Percentiles rank a stretch among this genome's conserved stretches.
These are phyloP conservation scores for Rotaria macrura DNA, from an alignment of 2,888 invertebrate species.

Conservation along the genomic window DNA sequence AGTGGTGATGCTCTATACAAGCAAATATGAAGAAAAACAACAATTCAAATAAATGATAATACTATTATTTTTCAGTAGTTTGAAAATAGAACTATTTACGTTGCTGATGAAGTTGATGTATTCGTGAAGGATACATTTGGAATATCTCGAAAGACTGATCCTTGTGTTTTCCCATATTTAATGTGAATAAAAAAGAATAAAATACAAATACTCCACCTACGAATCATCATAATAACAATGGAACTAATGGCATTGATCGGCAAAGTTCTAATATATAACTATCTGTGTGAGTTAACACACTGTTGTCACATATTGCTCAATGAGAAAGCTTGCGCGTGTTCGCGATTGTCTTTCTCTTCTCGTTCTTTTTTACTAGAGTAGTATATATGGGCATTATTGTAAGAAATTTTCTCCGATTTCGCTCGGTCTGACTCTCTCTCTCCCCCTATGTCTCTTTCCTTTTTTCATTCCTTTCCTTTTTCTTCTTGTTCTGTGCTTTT, in stretches of 20 bases:
- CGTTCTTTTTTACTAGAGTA: not conserved
- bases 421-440: too few relatives aligned
- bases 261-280: not conserved
- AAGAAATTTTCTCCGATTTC: not conserved
- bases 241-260: not conserved
- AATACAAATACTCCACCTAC: not conserved
- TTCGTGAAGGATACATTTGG: not conserved
- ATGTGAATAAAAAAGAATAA: not conserved
- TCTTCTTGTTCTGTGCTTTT: not conserved
- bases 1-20: not conserved
- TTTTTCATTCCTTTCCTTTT: not conserved
- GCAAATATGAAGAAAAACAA: not conserved
- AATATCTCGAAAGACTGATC: not conserved
- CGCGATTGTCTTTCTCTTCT: not conserved
- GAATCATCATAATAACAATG: not conserved
- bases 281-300: not conserved
- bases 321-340: not conserved
- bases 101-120: not conserved
- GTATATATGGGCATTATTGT: not conserved
- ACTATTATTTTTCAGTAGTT: too few relatives aligned
- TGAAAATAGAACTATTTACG: not conserved
- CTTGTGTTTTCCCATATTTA: not conserved
- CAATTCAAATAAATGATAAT: not conserved
- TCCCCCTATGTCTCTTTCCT: not conserved
- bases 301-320: not conserved